Evolutionary conservation across 64 coral and sea anemone genomes (phyloP), one percentile per base, ranked within the genome.

Genomic region (Dendronephthya gigantea): DNA sequence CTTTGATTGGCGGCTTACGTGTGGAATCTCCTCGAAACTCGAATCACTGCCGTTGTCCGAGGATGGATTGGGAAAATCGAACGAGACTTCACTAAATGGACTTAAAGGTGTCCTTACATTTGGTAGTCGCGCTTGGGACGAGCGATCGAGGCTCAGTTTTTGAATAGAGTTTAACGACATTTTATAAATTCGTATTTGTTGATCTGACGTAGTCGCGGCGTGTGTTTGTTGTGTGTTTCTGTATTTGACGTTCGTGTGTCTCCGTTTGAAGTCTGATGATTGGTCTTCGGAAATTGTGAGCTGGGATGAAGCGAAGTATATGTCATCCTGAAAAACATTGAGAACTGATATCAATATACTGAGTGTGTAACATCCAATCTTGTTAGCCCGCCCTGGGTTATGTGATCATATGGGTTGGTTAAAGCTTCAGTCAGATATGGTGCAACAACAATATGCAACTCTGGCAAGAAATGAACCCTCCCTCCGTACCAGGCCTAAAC

Each of bases 141-240:
- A 79, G 29, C 72, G 72, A 79, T 79, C 72, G 32, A 33, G 36
- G 32, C 32, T 4, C 15, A 79, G 32, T 79, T 79, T 79, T 79
- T 79, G 72, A 39, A 79, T 79, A 36, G 25, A 33, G 36, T 39
- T 79, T 79, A 79, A 79, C 12, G 72, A 39, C 72, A 79, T 79
- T 39, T 79, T 79, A 34, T 79, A 79, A 19, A 79, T 79, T 34
- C 72, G 72, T 33, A 79, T 79, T 79, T 79, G 72, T 36, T 79
- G 72, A 36, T 79, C 72, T 14, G 72, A 79, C 37, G 72, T 36
- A 9, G 72, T 14, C n/a, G 72, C 0, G 19, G 29, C 1, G 29
- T 35, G 36, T 9, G 72, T 79, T 79, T 79, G 19, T 79, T 79
- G 72, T 35, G 72, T 79, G 72, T 79, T 79, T 35, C 72, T 29